These are phyloP conservation scores for Lasioglossum lativentre DNA, from an alignment of 2,888 invertebrate genomes.

Conservation along the genomic window DNA sequence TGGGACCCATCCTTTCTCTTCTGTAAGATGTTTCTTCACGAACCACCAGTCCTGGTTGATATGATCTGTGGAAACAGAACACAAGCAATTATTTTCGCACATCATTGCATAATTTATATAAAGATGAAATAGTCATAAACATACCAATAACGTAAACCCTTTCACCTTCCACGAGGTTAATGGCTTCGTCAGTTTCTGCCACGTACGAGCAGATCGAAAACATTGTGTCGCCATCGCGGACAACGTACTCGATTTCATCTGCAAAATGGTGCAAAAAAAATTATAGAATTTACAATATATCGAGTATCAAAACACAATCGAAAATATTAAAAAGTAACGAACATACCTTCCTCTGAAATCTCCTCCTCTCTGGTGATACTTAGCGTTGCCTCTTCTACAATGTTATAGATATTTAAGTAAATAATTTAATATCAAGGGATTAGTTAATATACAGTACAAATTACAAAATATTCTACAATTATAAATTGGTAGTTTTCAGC, in stretches of 20 bases:
- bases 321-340: not conserved
- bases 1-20: constrained; percentile 97
- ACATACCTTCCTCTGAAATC: constrained; percentile 86
- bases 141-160: constrained; percentile 92
- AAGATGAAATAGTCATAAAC: constrained; percentile 15
- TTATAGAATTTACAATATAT: not conserved
- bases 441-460: constrained; percentile 10
- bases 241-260: constrained; percentile 84
- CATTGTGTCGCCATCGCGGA: constrained; percentile 91
- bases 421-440: constrained; percentile 6
- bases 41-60: constrained; percentile 97
- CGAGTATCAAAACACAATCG: not conserved
- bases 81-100: not conserved
- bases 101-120: not conserved
- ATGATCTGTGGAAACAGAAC: constrained; percentile 86
- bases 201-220: constrained; percentile 94
- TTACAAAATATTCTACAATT: not conserved
- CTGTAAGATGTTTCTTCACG: constrained; percentile 94
- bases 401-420: constrained; percentile 35
- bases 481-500: not conserved
- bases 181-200: constrained; percentile 91
- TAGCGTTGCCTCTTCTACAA: constrained; percentile 90
- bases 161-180: constrained; percentile 91
- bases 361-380: constrained; percentile 90
- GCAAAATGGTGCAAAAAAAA: constrained; percentile 29